phyloP scores from a whole-genome alignment of 2,797 vertebrate species.

The Thunnus albacares region DNA sequence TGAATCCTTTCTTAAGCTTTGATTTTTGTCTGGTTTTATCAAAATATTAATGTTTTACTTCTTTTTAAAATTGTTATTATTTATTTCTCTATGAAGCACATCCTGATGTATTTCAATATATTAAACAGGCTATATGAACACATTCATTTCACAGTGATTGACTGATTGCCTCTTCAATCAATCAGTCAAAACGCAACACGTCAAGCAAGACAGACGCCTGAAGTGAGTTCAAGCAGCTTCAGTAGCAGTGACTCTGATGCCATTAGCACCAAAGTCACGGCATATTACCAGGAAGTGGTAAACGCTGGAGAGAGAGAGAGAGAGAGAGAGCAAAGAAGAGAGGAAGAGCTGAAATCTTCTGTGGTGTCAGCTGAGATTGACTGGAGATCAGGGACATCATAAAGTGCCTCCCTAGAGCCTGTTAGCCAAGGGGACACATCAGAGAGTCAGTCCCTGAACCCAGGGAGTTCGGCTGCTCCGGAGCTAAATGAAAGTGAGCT shows the following conservation, averaged over 20 bases:
- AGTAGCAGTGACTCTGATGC: slow-evolving; percentile 8
- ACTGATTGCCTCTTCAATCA: not conserved
- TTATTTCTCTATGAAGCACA: not conserved
- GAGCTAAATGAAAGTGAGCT: slow-evolving; percentile 73
- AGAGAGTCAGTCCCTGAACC: slow-evolving; percentile 59
- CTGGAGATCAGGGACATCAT: slow-evolving; percentile 67
- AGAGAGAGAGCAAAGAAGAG: slow-evolving; percentile 14
- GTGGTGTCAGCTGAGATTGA: slow-evolving; percentile 64
- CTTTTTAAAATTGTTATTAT: not conserved
- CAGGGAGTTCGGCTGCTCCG: slow-evolving; percentile 43
- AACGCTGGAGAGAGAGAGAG: slow-evolving; percentile 29
- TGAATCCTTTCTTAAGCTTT: too few relatives aligned
- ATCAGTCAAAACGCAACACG: slow-evolving; percentile 6
- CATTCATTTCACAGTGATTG: not conserved
- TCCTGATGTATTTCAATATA: not conserved
- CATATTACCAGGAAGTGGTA: slow-evolving; percentile 44
- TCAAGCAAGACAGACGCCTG: not conserved
- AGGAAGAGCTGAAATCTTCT: slow-evolving; percentile 51
- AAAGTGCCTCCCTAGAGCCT: slow-evolving; percentile 62
- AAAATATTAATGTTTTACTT: not conserved
- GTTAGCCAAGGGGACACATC: slow-evolving; percentile 71
- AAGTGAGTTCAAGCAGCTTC: slow-evolving; percentile 9
- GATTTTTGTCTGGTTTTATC: not conserved
- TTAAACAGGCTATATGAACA: slow-evolving; percentile 5
- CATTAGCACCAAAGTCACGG: slow-evolving; percentile 49